Conservation (phyloP, 1,140 invertebrate species). For the Bombyx mandarina region DNA sequence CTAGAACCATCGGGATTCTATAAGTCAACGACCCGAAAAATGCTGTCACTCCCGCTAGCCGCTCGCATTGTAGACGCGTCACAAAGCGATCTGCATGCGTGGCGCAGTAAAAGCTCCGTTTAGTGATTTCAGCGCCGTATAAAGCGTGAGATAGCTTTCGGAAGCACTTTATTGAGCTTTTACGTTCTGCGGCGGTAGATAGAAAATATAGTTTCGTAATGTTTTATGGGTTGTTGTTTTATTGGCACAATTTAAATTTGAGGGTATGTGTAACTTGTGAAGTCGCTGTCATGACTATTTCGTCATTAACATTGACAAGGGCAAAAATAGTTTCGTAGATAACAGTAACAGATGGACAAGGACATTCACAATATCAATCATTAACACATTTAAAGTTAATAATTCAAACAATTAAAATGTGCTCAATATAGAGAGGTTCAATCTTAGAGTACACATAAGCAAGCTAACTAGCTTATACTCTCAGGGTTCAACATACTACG, state of each 20-base stretch:
- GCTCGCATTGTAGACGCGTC: slow-evolving; percentile 7
- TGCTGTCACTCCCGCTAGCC: background rate
- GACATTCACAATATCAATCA: no score
- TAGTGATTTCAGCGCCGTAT: slow-evolving; percentile 44
- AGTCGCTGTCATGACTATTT: background rate
- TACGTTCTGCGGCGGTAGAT: slow-evolving; percentile 9
- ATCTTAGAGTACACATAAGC: no score
- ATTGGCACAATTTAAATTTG: background rate
- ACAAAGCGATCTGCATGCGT: slow-evolving; percentile 27
- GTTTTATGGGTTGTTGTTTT: background rate
- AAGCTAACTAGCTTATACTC: no score
- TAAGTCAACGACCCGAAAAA: no score
- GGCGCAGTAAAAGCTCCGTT: slow-evolving; percentile 26
- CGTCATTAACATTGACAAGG: background rate
- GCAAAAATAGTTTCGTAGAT: background rate
- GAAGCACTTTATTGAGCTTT: slow-evolving; percentile 28
- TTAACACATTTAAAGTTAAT: no score
- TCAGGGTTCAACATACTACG: no score
- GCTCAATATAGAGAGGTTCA: no score
- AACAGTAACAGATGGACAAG: no score
- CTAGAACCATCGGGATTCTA: no score
- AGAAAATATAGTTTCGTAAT: background rate
- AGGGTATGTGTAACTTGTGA: background rate
- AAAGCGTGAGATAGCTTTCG: slow-evolving; percentile 29
- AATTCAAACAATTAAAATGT: no score